Evolutionary conservation across 2,113 vertebrate species (phyloP), one percentile per base, ranked within the genome.

Genomic region (Oreotrochilus melanogaster): DNA sequence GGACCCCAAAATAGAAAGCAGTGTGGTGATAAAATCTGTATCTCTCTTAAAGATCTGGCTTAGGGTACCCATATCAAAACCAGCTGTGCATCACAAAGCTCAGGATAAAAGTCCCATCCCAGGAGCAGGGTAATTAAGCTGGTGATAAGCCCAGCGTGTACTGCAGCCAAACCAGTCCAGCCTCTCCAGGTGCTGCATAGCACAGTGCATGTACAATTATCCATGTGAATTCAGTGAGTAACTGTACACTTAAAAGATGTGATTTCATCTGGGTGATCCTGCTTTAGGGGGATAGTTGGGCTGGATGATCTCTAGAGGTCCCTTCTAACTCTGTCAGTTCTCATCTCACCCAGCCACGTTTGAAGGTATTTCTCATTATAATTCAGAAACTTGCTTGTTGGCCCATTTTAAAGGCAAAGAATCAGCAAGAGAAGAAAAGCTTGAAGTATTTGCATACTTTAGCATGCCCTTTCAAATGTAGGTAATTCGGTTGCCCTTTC

Each of bases 81-180:
- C 54, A 92, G 67, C 54, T 42, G 37, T 54, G 56, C 42, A 64
- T 60, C 66, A 30, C 75, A 79, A 82, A 79, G 82, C 72, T 92
- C 43, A n/a, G 48, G 48, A 48, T 19, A 14, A 4, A 71, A 92
- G 24, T 72, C 42, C 75, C 25, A 6, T 76, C 79, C 54, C 76
- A 83, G 45, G 35, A 54, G 39, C n/a, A 24, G 39, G 3, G 13
- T 79, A 24, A 53, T 92, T 69, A 57, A 86, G 47, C n/a, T 15
- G 3, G 0, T 45, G 45, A 62, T 73, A 58, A 86, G 80, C 8
- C 16, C 5, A 51, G 0, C 1, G 0, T 82, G 67, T 83, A 57
- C 75, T 85, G 75, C 75, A 90, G 50, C 33, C 54, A 76, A 71
- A 88, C 83, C 58, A 61, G 71, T 50, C 54, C 1, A 4, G 50